Conservation (phyloP, 2,797 vertebrate species). For the Synanceia verrucosa region DNA sequence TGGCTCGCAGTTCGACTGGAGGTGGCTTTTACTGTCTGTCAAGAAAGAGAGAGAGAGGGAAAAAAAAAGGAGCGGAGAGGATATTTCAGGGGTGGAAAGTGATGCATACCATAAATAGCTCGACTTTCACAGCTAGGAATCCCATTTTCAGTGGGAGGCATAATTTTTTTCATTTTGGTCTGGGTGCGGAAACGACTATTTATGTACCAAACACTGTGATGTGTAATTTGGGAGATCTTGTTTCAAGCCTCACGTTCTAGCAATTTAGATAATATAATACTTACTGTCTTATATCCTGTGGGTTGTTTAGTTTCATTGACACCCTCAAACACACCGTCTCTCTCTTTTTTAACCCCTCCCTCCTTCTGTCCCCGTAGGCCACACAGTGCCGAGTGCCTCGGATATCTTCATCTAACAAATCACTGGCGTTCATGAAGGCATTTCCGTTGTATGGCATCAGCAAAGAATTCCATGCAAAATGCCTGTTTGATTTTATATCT, state of each 20-base stretch:
- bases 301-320: constrained; percentile 54
- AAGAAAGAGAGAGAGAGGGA: constrained; percentile 26
- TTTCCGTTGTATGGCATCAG: constrained; percentile 6
- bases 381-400: constrained; percentile 32
- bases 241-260: constrained; percentile 63
- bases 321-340: constrained; percentile 46
- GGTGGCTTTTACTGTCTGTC: constrained; percentile 70
- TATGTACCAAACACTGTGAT: constrained; percentile 68
- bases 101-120: constrained; percentile 78
- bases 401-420: constrained; percentile 37
- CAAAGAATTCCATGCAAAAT: constrained; percentile 7
- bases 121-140: constrained; percentile 72
- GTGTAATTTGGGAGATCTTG: constrained; percentile 75
- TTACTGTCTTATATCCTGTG: constrained; percentile 58
- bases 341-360: constrained; percentile 12
- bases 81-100: constrained; percentile 70
- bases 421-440: neutral
- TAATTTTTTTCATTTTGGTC: constrained; percentile 47
- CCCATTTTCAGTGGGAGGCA: constrained; percentile 75
- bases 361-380: constrained; percentile 23
- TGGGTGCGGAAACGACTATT: constrained; percentile 74
- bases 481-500: constrained; percentile 17
- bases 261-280: constrained; percentile 69
- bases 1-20: constrained; percentile 54
- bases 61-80: constrained; percentile 30